Conservation (phyloP, 2,797 vertebrate genomes). For the Gobio occitaniae region DNA sequence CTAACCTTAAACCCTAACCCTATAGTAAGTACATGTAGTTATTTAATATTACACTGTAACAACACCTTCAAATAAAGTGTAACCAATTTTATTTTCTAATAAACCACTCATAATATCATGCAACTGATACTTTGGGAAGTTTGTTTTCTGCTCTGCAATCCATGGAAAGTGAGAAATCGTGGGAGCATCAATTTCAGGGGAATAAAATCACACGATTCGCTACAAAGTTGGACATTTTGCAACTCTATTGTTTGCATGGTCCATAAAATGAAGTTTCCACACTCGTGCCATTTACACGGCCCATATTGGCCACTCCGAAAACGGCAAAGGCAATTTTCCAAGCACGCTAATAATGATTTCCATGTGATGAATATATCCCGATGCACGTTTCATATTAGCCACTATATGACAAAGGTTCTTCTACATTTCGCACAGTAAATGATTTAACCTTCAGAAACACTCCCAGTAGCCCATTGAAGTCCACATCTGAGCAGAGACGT, state of each 20-base stretch:
- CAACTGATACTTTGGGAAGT: not conserved
- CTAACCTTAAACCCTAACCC: too few species aligned
- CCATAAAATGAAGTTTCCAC: constrained; percentile 42
- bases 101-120: not conserved
- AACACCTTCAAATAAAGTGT: too few species aligned
- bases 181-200: constrained; percentile 18
- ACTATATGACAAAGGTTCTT: constrained; percentile 20
- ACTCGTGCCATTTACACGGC: constrained; percentile 29
- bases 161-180: not conserved
- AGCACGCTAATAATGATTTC: constrained; percentile 40
- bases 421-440: constrained; percentile 32
- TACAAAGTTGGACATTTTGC: constrained; percentile 24
- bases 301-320: constrained; percentile 35
- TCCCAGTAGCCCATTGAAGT: constrained; percentile 49
- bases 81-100: not conserved
- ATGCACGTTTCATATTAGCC: constrained; percentile 22
- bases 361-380: constrained; percentile 38
- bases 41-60: too few species aligned
- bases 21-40: too few species aligned
- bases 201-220: constrained; percentile 13
- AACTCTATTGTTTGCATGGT: constrained; percentile 4
- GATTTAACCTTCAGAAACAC: constrained; percentile 21
- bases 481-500: constrained; percentile 47
- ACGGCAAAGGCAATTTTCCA: constrained; percentile 46
- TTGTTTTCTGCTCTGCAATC: not conserved